Percentiles rank a stretch among this genome's conserved stretches.
phyloP scores from a whole-genome alignment of 2,113 vertebrate genomes.

The Fulmarus glacialis region DNA sequence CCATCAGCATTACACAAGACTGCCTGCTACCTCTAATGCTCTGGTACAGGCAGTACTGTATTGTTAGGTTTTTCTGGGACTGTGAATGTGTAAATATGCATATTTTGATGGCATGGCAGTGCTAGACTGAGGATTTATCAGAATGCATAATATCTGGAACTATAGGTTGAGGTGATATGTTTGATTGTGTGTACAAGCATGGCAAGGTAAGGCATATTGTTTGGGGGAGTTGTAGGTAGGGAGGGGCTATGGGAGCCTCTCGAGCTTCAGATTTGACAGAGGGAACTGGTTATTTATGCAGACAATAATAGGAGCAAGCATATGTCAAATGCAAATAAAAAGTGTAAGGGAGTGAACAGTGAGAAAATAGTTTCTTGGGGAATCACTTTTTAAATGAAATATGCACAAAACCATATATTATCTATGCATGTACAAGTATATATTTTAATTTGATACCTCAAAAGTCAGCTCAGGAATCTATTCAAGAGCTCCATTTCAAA shows the following conservation, averaged over 20 bases:
- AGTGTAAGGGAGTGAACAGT: not conserved
- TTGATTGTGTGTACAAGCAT: not conserved
- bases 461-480: not conserved
- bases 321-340: not conserved
- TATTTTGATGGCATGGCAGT: not conserved
- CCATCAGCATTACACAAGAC: not conserved
- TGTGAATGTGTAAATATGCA: not conserved
- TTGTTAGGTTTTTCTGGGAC: not conserved
- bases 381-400: not conserved
- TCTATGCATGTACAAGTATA: not conserved
- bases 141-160: not conserved
- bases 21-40: not conserved
- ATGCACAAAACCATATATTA: not conserved
- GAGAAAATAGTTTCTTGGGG: not conserved
- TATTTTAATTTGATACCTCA: not conserved
- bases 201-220: not conserved
- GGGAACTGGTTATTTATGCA: not conserved
- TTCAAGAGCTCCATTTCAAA: not conserved
- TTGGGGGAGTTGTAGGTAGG: not conserved
- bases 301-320: not conserved
- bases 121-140: not conserved
- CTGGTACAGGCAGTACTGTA: not conserved
- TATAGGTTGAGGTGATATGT: not conserved
- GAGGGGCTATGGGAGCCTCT: not conserved
- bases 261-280: not conserved